Evolutionary conservation across 2,113 vertebrate species (phyloP).

Genomic region (Motacilla alba): DNA sequence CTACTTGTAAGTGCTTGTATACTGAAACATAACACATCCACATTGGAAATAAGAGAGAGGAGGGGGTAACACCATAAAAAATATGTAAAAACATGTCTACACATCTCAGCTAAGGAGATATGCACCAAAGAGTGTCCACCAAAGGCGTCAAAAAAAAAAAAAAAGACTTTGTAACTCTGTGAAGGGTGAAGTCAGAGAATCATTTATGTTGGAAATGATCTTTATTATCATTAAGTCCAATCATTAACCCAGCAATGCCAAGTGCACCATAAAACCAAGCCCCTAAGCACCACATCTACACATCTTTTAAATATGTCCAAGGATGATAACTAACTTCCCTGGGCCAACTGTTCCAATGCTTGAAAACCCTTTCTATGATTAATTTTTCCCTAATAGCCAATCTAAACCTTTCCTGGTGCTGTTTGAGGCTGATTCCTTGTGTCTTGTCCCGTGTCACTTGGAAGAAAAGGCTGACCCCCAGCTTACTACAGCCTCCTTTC

Average conservation of each 20-base stretch:
- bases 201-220: not conserved
- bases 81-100: not conserved
- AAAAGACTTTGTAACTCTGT: not conserved
- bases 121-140: not conserved
- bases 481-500: not conserved
- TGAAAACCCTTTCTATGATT: not conserved
- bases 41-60: not conserved
- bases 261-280: not conserved
- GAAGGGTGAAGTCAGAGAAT: not conserved
- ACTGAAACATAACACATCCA: not conserved
- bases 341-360: not conserved
- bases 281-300: not conserved
- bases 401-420: not conserved
- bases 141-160: not conserved
- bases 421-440: not conserved
- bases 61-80: not conserved
- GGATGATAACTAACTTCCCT: not conserved
- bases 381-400: not conserved
- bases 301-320: not conserved
- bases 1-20: not conserved
- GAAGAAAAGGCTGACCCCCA: not conserved
- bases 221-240: not conserved
- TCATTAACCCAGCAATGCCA: not conserved
- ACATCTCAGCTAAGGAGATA: not conserved
- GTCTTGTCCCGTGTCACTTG: not conserved